phyloP scores from a whole-genome alignment of 2,113 vertebrate species.

The Apaloderma vittatum region DNA sequence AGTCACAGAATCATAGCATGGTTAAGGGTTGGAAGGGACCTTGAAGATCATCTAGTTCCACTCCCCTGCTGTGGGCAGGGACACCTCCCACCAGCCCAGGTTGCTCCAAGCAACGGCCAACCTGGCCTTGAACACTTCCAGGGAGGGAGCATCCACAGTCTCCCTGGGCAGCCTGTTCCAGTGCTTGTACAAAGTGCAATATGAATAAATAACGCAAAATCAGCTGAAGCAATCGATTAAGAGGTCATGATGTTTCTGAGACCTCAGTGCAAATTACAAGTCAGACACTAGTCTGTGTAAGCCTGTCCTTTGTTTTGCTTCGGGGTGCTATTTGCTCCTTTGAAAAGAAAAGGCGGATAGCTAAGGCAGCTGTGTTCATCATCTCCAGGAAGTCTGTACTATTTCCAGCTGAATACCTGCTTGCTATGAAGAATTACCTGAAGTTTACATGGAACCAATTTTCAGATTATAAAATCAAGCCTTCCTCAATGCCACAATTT shows the following conservation, averaged over 20 bases:
- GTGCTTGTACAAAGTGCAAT: not conserved
- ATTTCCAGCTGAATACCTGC: not conserved
- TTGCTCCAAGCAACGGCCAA: no score
- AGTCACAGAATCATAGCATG: no score
- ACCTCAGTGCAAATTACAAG: not conserved
- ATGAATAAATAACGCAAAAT: not conserved
- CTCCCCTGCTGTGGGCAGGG: no score
- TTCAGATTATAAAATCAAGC: conserved; percentile 37
- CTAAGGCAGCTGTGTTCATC: not conserved
- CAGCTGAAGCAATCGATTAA: not conserved
- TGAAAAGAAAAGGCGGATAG: not conserved
- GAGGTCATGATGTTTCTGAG: not conserved
- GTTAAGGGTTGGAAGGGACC: no score
- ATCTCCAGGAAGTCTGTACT: not conserved
- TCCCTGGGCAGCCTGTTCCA: no score
- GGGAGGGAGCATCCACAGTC: no score
- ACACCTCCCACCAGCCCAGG: no score
- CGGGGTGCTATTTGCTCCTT: not conserved
- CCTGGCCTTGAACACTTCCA: no score
- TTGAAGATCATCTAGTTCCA: no score
- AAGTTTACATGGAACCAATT: not conserved
- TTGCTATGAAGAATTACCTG: not conserved
- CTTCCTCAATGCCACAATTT: conserved; percentile 1
- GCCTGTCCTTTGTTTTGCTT: not conserved
- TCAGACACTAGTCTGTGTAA: not conserved